Evolutionary conservation across 2,113 vertebrate genomes (phyloP), one percentile per base, ranked within the genome.

Genomic region (Malurus melanocephalus): DNA sequence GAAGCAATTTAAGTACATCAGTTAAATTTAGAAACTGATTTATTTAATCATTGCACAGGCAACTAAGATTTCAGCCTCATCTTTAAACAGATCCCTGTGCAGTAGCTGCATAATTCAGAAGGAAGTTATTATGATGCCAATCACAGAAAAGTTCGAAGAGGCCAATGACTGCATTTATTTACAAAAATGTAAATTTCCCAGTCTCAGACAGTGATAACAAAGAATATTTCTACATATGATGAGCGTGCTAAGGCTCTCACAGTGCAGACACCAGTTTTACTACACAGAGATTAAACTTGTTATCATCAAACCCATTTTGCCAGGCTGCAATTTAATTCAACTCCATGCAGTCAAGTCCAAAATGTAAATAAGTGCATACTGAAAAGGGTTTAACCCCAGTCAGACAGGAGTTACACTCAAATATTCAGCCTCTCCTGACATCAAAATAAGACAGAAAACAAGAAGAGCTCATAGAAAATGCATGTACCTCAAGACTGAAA

Each of bases 11-110:
- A 74, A 88, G 64, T 73, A 66, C 72, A 77, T 64, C 68, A 65
- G 80, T 91, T 95, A 94, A 85, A 93, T 94, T 89, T 94, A 93
- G 93, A 83, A 93, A 85, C 79, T 77, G 72, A 92, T 89, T 80
- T 79, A 91, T 59, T 85, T 89, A 94, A 89, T 80, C 90, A 77
- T 8, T 74, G 76, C 52, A 64, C 30, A 85, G 43, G 28, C 80
- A 93, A 89, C 72, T 48, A 83, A 83, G 72, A 92, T 62, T 89
- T 73, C 88, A 91, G 66, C 45, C 68, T 80, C 94, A 83, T 83
- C 72, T 62, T 92, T 48, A 49, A 69, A 52, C 71, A 82, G 87
- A 89, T 79, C 64, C 64, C 55, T 43, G 40, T 5, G 12, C 68
- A 64, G 26, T 77, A 60, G 42, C n/a, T 91, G 88, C 68, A 64